Percentiles rank a stretch among this genome's conserved stretches.
These are phyloP conservation scores for Ciconia maguari DNA, from an alignment of 2,113 vertebrate species.

Conservation along the genomic window DNA sequence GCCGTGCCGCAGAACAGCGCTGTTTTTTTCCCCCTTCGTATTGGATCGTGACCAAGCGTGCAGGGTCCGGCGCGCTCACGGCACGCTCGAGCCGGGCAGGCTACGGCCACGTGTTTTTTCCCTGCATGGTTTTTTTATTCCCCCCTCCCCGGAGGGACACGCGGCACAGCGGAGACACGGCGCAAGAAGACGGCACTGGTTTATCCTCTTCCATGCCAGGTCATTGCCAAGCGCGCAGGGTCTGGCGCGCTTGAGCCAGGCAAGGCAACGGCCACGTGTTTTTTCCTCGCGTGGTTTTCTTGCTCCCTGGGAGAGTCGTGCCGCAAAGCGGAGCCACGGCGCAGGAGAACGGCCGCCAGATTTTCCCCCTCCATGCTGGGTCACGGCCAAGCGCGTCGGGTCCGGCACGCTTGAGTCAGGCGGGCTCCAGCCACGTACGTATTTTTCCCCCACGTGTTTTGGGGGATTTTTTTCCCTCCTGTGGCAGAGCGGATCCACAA, in stretches of 20 bases:
- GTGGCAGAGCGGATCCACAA: not conserved
- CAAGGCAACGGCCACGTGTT: not conserved
- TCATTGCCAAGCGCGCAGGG: rapidly evolving
- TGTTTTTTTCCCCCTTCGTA: not conserved
- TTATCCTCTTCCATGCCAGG: not conserved
- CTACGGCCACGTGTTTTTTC: not conserved
- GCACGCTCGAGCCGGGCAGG: not conserved
- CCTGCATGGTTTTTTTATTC: no score
- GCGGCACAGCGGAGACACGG: not conserved
- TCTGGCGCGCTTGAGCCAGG: not conserved
- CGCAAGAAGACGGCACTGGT: not conserved
- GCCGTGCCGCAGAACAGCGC: not conserved
- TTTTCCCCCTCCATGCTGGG: not conserved
- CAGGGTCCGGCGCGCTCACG: rapidly evolving
- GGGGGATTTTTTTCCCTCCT: not conserved
- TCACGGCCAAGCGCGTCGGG: not conserved
- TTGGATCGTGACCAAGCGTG: rapidly evolving
- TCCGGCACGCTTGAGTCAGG: not conserved
- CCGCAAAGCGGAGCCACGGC: not conserved
- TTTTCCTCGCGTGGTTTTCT: not conserved
- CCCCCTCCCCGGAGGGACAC: not conserved
- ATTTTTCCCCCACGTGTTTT: not conserved
- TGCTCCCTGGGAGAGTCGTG: not conserved
- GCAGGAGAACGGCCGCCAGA: no score
- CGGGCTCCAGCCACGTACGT: not conserved